phyloP scores from a whole-genome alignment of 2,888 invertebrate genomes.

The Pollenia griseotomentosa region DNA sequence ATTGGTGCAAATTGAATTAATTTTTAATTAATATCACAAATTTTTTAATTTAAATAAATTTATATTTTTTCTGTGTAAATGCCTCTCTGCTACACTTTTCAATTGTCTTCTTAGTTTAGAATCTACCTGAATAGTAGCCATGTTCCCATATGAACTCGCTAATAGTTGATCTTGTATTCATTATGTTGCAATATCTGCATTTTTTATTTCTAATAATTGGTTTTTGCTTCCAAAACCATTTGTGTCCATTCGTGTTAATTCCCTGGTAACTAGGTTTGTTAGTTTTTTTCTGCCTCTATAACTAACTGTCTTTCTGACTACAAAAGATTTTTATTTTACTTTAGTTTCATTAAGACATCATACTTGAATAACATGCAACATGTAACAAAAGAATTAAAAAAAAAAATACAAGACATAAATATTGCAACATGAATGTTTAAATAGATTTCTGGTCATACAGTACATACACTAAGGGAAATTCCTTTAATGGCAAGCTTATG shows the following conservation, averaged over 20 bases:
- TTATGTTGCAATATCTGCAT: conserved; percentile 29
- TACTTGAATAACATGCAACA: conserved; percentile 47
- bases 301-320: conserved; percentile 7
- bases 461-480: conserved; percentile 3
- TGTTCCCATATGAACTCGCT: conserved; percentile 15
- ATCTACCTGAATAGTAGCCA: conserved; percentile 15
- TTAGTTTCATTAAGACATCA: conserved; percentile 13
- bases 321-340: conserved; percentile 23
- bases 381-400: not conserved
- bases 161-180: not conserved
- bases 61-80: not conserved
- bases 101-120: conserved; percentile 20
- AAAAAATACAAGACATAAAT: conserved; percentile 34
- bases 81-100: not conserved
- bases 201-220: conserved; percentile 24
- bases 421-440: conserved; percentile 38
- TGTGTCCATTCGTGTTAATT: conserved; percentile 55
- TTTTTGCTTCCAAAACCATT: conserved; percentile 11
- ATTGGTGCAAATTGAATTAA: too few relatives aligned
- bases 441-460: conserved; percentile 17
- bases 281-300: not conserved
- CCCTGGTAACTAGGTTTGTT: not conserved
- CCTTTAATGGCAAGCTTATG: not conserved
- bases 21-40: too few relatives aligned
- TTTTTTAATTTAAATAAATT: too few relatives aligned